These are phyloP conservation scores for Microctonus hyperodae DNA, from an alignment of 2,888 invertebrate species.

Conservation along the genomic window DNA sequence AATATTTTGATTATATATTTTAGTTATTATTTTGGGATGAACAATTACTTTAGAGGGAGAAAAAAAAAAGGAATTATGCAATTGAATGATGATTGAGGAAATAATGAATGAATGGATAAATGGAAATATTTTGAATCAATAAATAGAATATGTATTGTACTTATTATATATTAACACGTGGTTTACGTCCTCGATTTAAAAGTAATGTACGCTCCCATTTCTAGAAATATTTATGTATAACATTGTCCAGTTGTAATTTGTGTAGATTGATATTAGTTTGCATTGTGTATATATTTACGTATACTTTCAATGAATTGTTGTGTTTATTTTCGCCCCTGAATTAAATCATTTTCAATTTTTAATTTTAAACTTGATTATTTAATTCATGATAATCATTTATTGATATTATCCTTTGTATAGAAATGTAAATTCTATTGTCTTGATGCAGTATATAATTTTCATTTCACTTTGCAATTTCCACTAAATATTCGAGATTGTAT, in stretches of 20 bases:
- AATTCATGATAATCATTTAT: too few species aligned
- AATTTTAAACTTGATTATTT: too few species aligned
- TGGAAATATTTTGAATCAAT: slow-evolving; percentile 18
- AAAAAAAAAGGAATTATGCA: neutral
- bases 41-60: neutral
- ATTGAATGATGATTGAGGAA: neutral
- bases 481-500: too few species aligned
- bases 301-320: neutral
- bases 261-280: neutral
- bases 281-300: neutral
- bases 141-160: slow-evolving; percentile 17
- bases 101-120: slow-evolving; percentile 16
- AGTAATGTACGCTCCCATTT: slow-evolving; percentile 41
- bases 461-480: too few species aligned
- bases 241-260: neutral
- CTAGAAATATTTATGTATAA: slow-evolving; percentile 37
- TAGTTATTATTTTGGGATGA: neutral
- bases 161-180: slow-evolving; percentile 20
- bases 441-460: too few species aligned
- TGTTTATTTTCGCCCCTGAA: too few species aligned
- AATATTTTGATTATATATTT: too few species aligned
- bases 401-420: too few species aligned
- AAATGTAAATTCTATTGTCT: too few species aligned
- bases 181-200: slow-evolving; percentile 42
- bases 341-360: too few species aligned